Evolutionary conservation across 2,113 vertebrate genomes (phyloP).

Genomic region (Chaenocephalus aceratus): DNA sequence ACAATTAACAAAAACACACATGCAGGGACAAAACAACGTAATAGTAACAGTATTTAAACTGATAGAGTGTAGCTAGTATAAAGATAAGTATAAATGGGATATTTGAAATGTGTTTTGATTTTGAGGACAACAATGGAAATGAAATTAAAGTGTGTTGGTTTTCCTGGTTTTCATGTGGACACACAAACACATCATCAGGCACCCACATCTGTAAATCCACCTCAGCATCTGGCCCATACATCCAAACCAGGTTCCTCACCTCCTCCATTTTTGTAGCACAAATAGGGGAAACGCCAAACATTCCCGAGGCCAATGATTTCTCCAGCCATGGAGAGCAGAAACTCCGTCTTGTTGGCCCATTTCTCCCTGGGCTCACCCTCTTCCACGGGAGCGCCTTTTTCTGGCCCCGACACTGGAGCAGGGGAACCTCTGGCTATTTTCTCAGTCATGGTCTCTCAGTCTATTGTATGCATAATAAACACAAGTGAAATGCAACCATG

Average conservation of each 20-base stretch:
- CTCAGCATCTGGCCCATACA: not conserved
- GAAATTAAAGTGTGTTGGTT: too few relatives aligned
- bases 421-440: constrained; percentile 28
- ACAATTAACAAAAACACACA: too few relatives aligned
- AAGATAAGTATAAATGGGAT: not conserved
- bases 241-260: constrained; percentile 78
- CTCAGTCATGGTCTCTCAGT: constrained; percentile 67
- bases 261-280: constrained; percentile 91
- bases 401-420: constrained; percentile 7
- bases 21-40: too few relatives aligned
- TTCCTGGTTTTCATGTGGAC: not conserved
- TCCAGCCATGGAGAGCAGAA: constrained; percentile 91
- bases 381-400: constrained; percentile 23
- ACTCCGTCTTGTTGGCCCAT: constrained; percentile 92
- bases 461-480: not conserved
- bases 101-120: constrained; percentile 1
- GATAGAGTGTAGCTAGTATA: too few relatives aligned
- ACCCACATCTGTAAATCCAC: not conserved
- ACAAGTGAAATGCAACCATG: not conserved
- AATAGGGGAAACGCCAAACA: constrained; percentile 93
- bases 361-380: constrained; percentile 84
- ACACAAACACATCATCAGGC: not conserved
- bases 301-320: constrained; percentile 94
- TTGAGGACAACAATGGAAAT: not conserved
- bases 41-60: too few relatives aligned